Percentiles rank a stretch among this genome's conserved stretches.
Evolutionary conservation across 2,888 invertebrate genomes (phyloP).

Genomic region (Pantelozetes paolii): DNA sequence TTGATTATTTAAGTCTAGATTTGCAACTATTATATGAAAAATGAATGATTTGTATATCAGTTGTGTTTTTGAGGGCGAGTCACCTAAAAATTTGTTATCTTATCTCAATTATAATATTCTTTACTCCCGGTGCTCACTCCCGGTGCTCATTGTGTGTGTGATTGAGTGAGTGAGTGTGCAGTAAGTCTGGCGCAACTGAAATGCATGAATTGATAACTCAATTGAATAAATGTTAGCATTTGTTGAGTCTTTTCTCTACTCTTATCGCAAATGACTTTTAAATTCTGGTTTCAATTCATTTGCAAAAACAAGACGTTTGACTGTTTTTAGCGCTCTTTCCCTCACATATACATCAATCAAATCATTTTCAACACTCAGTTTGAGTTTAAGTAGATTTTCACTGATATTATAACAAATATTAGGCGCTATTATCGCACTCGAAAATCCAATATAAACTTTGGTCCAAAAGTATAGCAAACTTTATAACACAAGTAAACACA

Average conservation of each 20-base stretch:
- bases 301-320: neutral
- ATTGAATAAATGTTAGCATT: neutral
- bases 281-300: neutral
- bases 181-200: conserved; percentile 11
- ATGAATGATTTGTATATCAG: neutral
- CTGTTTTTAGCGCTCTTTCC: no score
- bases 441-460: conserved; percentile 18
- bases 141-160: neutral
- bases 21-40: neutral
- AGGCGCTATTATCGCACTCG: conserved; percentile 18
- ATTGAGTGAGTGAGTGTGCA: neutral
- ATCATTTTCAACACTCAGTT: neutral
- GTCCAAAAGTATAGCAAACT: neutral
- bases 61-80: neutral
- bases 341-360: neutral
- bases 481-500: conserved; percentile 15
- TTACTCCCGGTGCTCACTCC: neutral
- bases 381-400: neutral
- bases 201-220: neutral
- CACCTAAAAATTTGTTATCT: conserved; percentile 16
- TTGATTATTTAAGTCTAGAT: neutral
- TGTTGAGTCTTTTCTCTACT: neutral
- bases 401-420: neutral
- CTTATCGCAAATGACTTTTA: conserved; percentile 9
- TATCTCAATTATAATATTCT: conserved; percentile 23